A percentile compares a stretch with the other conserved stretches of the same genome.
Evolutionary conservation across 2,888 invertebrate genomes (phyloP).

Genomic region (Harmothoe impar): DNA sequence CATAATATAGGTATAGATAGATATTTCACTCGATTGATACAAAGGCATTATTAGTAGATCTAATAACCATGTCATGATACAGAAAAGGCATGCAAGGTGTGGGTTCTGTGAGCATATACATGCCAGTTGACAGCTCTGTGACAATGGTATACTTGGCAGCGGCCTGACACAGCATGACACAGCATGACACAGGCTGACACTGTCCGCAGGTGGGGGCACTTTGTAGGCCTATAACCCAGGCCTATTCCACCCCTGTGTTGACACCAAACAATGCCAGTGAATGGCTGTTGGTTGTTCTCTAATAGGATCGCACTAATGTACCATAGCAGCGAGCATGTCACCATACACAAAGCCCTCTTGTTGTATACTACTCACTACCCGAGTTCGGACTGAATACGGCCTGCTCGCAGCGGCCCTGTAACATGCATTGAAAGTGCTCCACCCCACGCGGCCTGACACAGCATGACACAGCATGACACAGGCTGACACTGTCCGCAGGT

Average conservation of each 20-base stretch:
- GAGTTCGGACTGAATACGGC: not conserved
- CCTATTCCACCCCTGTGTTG: not conserved
- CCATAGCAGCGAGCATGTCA: not conserved
- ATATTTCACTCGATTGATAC: too few relatives aligned
- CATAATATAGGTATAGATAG: too few relatives aligned
- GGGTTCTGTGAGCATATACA: too few relatives aligned
- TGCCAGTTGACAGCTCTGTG: too few relatives aligned
- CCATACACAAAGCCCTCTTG: conserved; percentile 20
- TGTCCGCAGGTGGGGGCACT: not conserved
- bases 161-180: too few relatives aligned
- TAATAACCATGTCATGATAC: too few relatives aligned
- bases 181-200: too few relatives aligned
- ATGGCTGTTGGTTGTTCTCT: not conserved
- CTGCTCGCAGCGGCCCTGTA: not conserved
- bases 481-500: not conserved
- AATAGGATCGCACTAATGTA: conserved; percentile 47
- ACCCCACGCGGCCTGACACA: not conserved
- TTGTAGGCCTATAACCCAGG: not conserved
- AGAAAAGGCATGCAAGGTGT: too few relatives aligned
- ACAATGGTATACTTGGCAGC: too few relatives aligned
- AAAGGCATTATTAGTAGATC: too few relatives aligned
- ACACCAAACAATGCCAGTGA: not conserved
- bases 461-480: too few relatives aligned
- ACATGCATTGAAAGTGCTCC: not conserved
- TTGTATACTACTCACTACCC: not conserved